Evolutionary conservation across 1,140 invertebrate species (phyloP), one percentile per base, ranked within the genome.

Genomic region (Orussus abietinus): DNA sequence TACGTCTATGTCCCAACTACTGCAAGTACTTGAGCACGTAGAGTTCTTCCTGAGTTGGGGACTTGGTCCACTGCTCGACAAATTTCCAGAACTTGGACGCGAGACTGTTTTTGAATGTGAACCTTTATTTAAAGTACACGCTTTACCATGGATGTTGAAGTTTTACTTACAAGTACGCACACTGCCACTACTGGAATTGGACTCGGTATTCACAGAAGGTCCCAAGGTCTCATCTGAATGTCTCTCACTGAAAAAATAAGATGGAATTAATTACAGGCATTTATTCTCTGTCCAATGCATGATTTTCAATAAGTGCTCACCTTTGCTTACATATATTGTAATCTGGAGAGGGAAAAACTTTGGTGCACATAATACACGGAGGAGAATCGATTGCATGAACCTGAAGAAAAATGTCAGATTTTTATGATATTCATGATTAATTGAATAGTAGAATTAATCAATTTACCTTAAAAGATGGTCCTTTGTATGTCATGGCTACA

Each of bases 401-500:
- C 77, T 70, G 45, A 12, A 51, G 55, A 31, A 5, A 5, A 18
- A n/a, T n/a, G n/a, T n/a, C n/a, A n/a, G n/a, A n/a, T n/a, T n/a
- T n/a, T n/a, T n/a, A n/a, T n/a, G n/a, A n/a, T 3, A 2, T n/a
- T 33, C 9, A 33, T 33, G 5, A 33, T 40, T 9, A 11, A 21
- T 47, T 5, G n/a, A 12, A 20, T 4, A 22, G 4, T 25, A 30
- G 11, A 15, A 21, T 26, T 40, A 17, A 40, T 61, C 11, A 51
- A 55, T 53, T 75, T 28, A 81, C 72, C 64, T 92, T 92, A 21
- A 89, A 76, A n/a, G 86, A 84, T 5, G 86, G 81, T 30, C 88
- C 90, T 57, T 82, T 81, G 69, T 83, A 91, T 44, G 86, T 86
- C 82, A 93, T 87, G 0, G 88, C 85, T 18, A 90, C 86, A 3